These are phyloP conservation scores for Rhinolophus ferrumequinum DNA, from an alignment of 2,113 vertebrate species.

Conservation along the genomic window DNA sequence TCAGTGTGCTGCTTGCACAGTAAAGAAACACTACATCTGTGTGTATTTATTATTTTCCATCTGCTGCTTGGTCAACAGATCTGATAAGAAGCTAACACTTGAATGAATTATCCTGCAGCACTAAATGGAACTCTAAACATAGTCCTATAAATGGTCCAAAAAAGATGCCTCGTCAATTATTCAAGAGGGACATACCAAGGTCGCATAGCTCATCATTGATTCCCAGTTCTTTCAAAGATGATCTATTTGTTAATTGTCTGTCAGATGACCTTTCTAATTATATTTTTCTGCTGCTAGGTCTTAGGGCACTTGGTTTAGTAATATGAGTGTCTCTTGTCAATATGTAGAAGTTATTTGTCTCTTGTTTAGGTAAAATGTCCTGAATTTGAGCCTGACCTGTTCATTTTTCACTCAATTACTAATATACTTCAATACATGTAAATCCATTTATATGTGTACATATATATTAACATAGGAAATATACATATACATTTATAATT, in stretches of 20 bases:
- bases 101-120: conserved; percentile 31
- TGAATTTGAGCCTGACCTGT: neutral
- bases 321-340: conserved; percentile 19
- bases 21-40: neutral
- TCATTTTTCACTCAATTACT: neutral
- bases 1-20: neutral
- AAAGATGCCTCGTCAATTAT: conserved; percentile 22
- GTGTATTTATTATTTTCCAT: conserved; percentile 15
- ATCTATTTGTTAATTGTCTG: conserved; percentile 27
- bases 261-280: neutral
- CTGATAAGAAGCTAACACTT: conserved; percentile 32
- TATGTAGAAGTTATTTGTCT: neutral
- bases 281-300: conserved; percentile 4
- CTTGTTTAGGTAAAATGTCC: neutral
- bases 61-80: conserved; percentile 56
- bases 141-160: conserved; percentile 25
- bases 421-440: neutral
- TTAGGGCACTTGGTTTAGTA: neutral
- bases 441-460: neutral
- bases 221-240: conserved; percentile 17
- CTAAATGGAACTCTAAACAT: conserved; percentile 63
- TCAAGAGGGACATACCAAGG: neutral
- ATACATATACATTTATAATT: neutral
- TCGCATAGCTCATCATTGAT: neutral
- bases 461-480: neutral